phyloP scores from a whole-genome alignment of 2,888 invertebrate species.

The Pandemis corylana region DNA sequence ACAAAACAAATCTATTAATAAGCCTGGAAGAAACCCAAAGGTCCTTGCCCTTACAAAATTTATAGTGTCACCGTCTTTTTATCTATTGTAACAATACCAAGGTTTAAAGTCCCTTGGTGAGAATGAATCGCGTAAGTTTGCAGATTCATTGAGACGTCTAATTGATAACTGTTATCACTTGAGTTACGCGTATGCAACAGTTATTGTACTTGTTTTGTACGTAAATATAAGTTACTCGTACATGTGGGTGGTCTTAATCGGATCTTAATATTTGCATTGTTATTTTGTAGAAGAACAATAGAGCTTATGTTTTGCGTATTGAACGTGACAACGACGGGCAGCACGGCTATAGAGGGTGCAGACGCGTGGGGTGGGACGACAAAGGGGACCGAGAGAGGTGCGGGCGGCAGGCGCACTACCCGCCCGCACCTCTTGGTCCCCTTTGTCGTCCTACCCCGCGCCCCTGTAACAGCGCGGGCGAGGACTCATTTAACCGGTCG shows the following conservation, averaged over 20 bases:
- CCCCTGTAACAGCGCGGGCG: no score
- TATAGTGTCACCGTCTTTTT: neutral
- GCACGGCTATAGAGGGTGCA: no score
- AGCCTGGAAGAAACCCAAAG: constrained; percentile 57
- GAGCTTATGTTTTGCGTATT: no score
- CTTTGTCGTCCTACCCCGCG: no score
- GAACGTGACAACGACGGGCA: no score
- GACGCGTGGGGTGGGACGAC: no score
- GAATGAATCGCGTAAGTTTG: constrained; percentile 9
- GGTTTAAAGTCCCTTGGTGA: constrained; percentile 5
- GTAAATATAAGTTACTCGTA: constrained; percentile 26
- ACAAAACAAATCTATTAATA: constrained; percentile 34
- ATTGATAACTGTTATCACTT: constrained; percentile 45
- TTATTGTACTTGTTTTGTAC: constrained; percentile 15
- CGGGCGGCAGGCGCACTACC: no score
- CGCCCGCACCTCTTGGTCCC: no score
- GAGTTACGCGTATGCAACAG: constrained; percentile 45
- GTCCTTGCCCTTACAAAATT: constrained; percentile 50
- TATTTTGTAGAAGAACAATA: neutral
- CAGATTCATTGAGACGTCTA: constrained; percentile 54
- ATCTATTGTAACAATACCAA: neutral
- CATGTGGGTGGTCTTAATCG: constrained; percentile 36
- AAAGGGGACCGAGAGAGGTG: no score
- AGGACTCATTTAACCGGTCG: no score
- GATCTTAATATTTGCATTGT: constrained; percentile 7